phyloP scores from a whole-genome alignment of 2,888 invertebrate genomes.

The Pteria penguin region DNA sequence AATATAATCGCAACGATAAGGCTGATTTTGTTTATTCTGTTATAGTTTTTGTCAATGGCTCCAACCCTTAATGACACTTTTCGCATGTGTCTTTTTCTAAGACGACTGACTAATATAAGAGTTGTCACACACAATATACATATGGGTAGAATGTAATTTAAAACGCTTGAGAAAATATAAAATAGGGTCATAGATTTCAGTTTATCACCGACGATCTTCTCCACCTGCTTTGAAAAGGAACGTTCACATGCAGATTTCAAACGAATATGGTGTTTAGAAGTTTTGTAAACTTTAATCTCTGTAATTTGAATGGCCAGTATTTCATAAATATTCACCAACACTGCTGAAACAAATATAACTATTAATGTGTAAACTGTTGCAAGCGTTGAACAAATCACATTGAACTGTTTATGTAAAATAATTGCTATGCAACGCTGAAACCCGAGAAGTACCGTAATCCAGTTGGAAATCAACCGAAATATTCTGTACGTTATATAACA shows the following conservation, averaged over 20 bases:
- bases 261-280: neutral
- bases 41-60: neutral
- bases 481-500: constrained; percentile 26
- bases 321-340: constrained; percentile 1
- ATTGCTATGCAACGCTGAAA: constrained; percentile 43
- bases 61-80: too few species aligned
- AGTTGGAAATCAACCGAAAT: constrained; percentile 51
- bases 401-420: constrained; percentile 16
- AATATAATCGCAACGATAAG: constrained; percentile 16
- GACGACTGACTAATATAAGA: neutral
- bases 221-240: neutral
- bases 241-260: neutral
- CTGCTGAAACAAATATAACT: neutral
- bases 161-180: constrained; percentile 11
- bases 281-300: neutral
- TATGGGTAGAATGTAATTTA: neutral
- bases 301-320: neutral
- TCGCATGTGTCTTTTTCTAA: neutral
- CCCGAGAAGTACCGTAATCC: constrained; percentile 50
- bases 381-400: constrained; percentile 1
- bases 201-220: neutral
- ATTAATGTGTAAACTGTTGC: constrained; percentile 1
- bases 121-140: neutral
- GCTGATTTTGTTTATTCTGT: neutral
- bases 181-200: constrained; percentile 1